Base-by-base conservation (phyloP, 2,888 invertebrate genomes). In the Cerastoderma edule region DNA sequence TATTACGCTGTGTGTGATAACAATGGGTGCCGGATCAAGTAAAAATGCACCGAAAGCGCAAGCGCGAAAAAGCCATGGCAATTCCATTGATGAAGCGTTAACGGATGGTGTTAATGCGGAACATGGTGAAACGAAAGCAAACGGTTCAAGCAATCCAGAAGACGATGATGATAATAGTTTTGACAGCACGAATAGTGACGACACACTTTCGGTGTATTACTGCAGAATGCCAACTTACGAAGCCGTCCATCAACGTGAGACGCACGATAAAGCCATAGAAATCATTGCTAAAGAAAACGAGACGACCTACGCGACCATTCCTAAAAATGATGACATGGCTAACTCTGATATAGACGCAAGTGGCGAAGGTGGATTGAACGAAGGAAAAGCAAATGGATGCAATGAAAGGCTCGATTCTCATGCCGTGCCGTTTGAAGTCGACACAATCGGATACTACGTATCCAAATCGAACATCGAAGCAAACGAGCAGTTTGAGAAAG, bases 361-460 rank as follows among this genome's bases (percentile, higher is more conserved):
- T 24, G 8, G 39, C 0, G 33, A 24, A 8, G n/a, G 19, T 33
- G 19, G 2, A 22, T 1, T 19, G 5, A 22, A 39, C 2, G 60
- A 24, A 39, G 24, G 22, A 3, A 4, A 1, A 4, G 24, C 50
- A 50, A n/a, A n/a, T n/a, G n/a, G n/a, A n/a, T n/a, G n/a, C n/a
- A n/a, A n/a, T n/a, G n/a, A 8, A 1, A 50, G 22, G 2, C 22
- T 27, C 16, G 24, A 24, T 24, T 10, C 50, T 50, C 50, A 27
- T 22, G 22, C 22, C 1, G 22, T 50, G 50, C 22, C 33, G 0
- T 77, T 65, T 60, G 76, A 77, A 39, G 35, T 72, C 27, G 76
- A 72, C 50, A 77, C 76, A 16, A 77, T 77, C 6, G 77, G 69
- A 16, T 77, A 73, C 53, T 73, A 73, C 30, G 69, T 73, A 27